Conservation (phyloP, 2,797 vertebrate genomes). For the Poecilia wingei region DNA sequence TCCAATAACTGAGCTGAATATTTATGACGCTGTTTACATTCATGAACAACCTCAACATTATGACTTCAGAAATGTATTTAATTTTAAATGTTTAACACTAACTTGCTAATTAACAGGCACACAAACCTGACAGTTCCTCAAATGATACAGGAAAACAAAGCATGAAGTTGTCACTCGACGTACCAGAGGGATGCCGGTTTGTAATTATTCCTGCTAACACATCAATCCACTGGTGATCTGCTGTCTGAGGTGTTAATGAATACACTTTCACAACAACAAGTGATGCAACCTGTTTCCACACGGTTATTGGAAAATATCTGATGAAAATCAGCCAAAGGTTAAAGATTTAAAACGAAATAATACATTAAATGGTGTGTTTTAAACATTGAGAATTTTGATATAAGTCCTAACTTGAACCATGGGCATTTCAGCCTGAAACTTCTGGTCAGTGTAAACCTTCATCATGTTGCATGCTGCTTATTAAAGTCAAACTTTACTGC, state of each 20-base stretch:
- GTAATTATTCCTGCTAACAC: constrained; percentile 30
- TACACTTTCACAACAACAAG: constrained; percentile 48
- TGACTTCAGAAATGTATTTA: not conserved
- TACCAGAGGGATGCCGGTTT: constrained; percentile 27
- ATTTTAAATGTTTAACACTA: not conserved
- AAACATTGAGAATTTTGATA: not conserved
- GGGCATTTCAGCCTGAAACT: not conserved
- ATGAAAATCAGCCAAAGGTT: not conserved
- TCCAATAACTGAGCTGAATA: not conserved
- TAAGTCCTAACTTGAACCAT: not conserved
- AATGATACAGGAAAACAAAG: constrained; percentile 20
- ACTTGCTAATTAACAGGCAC: not conserved
- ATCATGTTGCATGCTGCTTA: not conserved
- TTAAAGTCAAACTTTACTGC: not conserved
- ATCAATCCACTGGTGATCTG: constrained; percentile 43
- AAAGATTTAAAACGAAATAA: not conserved
- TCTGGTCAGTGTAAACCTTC: not conserved
- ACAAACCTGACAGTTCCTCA: not conserved
- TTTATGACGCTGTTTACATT: not conserved
- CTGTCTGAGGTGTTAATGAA: constrained; percentile 53
- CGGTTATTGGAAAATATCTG: not conserved
- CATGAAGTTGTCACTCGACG: not conserved
- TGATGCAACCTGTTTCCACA: constrained; percentile 47
- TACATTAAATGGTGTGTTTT: not conserved
- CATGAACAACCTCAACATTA: not conserved